Evolutionary conservation across 2,888 invertebrate species (phyloP).

Genomic region (Drosophila monieri): DNA sequence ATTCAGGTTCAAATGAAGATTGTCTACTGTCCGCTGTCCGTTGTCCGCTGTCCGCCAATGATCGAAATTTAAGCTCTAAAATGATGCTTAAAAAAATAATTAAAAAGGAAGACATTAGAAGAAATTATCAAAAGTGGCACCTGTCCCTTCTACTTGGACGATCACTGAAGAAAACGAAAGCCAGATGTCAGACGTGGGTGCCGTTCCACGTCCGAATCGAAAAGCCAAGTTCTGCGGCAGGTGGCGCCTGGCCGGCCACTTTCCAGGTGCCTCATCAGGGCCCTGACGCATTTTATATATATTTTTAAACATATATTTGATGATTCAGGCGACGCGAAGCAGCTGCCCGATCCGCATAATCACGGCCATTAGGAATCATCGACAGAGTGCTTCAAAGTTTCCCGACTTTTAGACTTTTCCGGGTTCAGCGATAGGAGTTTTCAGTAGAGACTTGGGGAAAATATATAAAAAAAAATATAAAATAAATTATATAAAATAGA

Average conservation of each 20-base stretch:
- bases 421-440: background rate
- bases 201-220: background rate
- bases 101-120: background rate
- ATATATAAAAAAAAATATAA: no score
- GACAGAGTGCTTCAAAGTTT: background rate
- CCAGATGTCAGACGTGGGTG: background rate
- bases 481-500: no score
- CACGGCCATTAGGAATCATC: background rate
- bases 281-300: background rate
- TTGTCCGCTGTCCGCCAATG: no score
- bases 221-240: background rate
- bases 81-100: no score
- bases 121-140: background rate
- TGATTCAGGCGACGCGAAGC: conserved; percentile 14
- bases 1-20: no score
- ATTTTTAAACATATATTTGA: background rate
- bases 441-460: no score
- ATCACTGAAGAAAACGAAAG: background rate
- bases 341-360: conserved; percentile 1
- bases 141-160: background rate
- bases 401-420: background rate
- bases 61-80: no score
- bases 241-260: background rate
- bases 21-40: no score
- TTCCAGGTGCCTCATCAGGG: background rate